Percentiles rank a stretch among this genome's conserved stretches.
Evolutionary conservation across 2,113 vertebrate species (phyloP).

Genomic region (Cottus gobio): DNA sequence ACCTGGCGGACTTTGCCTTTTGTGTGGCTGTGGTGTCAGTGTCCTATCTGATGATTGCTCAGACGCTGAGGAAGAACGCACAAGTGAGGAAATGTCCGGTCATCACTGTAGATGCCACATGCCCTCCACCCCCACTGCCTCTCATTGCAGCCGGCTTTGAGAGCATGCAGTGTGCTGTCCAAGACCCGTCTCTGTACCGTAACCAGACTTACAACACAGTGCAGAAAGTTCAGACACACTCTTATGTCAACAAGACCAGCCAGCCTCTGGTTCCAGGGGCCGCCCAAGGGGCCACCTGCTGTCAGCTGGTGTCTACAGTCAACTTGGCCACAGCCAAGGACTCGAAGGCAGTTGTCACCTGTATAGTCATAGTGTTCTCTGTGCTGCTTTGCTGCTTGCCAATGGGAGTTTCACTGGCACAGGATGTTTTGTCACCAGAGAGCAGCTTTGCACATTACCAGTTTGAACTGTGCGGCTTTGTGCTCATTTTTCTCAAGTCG

Average conservation of each 20-base stretch:
- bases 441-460: slow-evolving; percentile 91
- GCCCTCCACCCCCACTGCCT: slow-evolving; percentile 81
- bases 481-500: slow-evolving; percentile 95
- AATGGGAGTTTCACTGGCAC: slow-evolving; percentile 90
- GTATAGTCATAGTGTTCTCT: slow-evolving; percentile 91
- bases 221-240: slow-evolving; percentile 85
- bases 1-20: slow-evolving; percentile 92
- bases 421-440: slow-evolving; percentile 85
- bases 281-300: slow-evolving; percentile 81
- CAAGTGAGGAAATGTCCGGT: slow-evolving; percentile 87
- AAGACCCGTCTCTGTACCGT: slow-evolving; percentile 88
- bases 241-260: slow-evolving; percentile 79
- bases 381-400: slow-evolving; percentile 95
- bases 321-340: slow-evolving; percentile 92
- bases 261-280: slow-evolving; percentile 77
- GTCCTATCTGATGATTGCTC: slow-evolving; percentile 94
- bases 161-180: slow-evolving; percentile 81
- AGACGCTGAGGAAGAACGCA: slow-evolving; percentile 90
- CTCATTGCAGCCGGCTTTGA: slow-evolving; percentile 81
- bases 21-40: slow-evolving; percentile 92
- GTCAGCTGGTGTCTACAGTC: slow-evolving; percentile 88
- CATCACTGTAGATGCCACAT: slow-evolving; percentile 83
- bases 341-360: slow-evolving; percentile 92
- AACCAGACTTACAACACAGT: slow-evolving; percentile 90
- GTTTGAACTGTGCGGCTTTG: slow-evolving; percentile 94